These are phyloP conservation scores for Python bivittatus DNA, from an alignment of 2,113 vertebrate species.

Conservation along the genomic window DNA sequence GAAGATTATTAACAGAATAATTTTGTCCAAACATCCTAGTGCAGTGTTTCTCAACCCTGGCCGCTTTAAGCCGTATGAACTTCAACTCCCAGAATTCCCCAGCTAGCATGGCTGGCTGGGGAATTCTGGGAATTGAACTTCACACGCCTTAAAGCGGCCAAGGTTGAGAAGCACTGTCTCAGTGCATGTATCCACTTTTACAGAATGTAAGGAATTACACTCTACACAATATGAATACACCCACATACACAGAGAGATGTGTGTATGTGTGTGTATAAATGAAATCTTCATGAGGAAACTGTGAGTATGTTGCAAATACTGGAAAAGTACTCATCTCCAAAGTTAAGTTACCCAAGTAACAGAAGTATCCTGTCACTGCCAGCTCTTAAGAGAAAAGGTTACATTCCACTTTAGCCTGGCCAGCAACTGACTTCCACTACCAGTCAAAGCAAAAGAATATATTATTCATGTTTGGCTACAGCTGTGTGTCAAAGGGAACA, in stretches of 20 bases:
- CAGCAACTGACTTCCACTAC: constrained; percentile 18
- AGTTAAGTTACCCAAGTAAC: neutral
- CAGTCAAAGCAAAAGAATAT: neutral
- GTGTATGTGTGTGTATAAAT: constrained; percentile 9
- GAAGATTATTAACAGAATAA: neutral
- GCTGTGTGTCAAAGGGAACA: neutral
- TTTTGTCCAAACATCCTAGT: neutral
- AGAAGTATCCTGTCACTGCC: neutral
- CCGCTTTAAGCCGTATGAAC: too few species aligned
- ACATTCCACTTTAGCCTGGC: constrained; percentile 1
- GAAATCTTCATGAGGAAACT: constrained; percentile 12
- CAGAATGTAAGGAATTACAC: constrained; percentile 7
- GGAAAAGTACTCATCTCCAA: neutral
- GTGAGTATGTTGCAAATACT: constrained; percentile 34
- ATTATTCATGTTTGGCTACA: neutral
- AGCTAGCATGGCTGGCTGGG: too few species aligned
- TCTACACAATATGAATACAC: constrained; percentile 8
- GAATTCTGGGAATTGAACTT: too few species aligned
- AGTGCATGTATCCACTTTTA: neutral
- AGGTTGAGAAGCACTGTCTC: too few species aligned
- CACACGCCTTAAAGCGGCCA: too few species aligned
- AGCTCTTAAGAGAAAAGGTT: constrained; percentile 31
- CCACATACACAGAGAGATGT: neutral
- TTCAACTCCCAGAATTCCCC: too few species aligned
- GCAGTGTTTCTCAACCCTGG: too few species aligned